phyloP scores from a whole-genome alignment of 2,888 invertebrate species.

The Callyntrura sp. region DNA sequence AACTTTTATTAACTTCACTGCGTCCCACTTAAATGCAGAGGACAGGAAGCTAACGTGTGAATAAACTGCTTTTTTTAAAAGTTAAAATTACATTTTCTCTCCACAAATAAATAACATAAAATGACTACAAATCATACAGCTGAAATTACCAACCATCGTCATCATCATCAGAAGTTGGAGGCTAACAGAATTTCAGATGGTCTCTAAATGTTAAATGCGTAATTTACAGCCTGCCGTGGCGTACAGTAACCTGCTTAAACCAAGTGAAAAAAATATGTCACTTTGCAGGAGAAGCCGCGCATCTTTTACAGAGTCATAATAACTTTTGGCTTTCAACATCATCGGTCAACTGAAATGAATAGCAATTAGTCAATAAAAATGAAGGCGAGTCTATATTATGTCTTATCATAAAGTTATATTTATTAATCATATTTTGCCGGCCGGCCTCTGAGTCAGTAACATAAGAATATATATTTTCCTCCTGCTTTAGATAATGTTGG shows the following conservation, averaged over 20 bases:
- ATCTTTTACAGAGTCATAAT: background rate
- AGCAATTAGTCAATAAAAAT: background rate
- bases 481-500: too few species aligned
- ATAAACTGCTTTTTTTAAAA: too few species aligned
- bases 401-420: too few species aligned
- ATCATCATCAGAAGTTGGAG: background rate
- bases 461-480: background rate
- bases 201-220: background rate
- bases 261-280: too few species aligned
- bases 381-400: background rate
- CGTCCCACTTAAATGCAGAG: background rate
- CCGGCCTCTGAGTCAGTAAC: slow-evolving; percentile 13
- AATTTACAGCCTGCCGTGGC: background rate
- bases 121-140: background rate
- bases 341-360: background rate
- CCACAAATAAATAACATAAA: background rate
- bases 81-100: background rate
- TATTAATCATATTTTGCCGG: slow-evolving; percentile 14
- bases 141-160: too few species aligned
- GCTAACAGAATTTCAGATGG: background rate
- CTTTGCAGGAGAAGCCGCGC: background rate
- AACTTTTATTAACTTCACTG: background rate
- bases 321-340: slow-evolving; percentile 28
- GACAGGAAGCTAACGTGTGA: slow-evolving; percentile 31
- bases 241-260: too few species aligned